Evolutionary conservation across 2,888 invertebrate genomes (phyloP).

Genomic region (Apodemia zela): DNA sequence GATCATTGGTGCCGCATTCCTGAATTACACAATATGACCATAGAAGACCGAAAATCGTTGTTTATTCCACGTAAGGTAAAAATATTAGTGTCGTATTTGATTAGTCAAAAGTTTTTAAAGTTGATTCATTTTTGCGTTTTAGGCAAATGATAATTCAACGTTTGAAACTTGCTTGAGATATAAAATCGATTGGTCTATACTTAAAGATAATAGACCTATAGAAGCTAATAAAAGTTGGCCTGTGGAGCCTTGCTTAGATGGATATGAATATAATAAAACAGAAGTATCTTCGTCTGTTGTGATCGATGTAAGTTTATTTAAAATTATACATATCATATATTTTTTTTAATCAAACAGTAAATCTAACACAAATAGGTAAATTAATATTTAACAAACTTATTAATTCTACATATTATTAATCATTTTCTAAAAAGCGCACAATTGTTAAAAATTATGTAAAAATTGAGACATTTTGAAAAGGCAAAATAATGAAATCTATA

Average conservation of each 20-base stretch:
- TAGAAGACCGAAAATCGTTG: constrained; percentile 80
- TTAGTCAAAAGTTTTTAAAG: constrained; percentile 13
- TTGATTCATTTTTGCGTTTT: constrained; percentile 32
- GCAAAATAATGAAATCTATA: no score
- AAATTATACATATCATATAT: no score
- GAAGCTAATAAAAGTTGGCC: constrained; percentile 81
- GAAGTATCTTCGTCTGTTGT: constrained; percentile 89
- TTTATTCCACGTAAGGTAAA: constrained; percentile 80
- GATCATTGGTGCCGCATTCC: constrained; percentile 92
- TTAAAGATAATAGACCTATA: constrained; percentile 51
- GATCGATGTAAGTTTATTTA: constrained; percentile 84
- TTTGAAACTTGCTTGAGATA: constrained; percentile 88
- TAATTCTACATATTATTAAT: no score
- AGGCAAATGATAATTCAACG: constrained; percentile 58
- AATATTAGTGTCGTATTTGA: constrained; percentile 7
- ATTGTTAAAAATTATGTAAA: no score
- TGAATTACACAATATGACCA: constrained; percentile 81
- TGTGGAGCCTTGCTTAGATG: constrained; percentile 84
- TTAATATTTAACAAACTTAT: no score
- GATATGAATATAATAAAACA: constrained; percentile 89
- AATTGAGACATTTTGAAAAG: no score
- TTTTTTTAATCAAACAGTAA: no score
- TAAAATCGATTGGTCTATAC: constrained; percentile 85
- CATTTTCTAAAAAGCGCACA: no score
- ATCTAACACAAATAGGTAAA: no score